Conservation (phyloP, 2,113 vertebrate genomes). For the Theropithecus gelada region DNA sequence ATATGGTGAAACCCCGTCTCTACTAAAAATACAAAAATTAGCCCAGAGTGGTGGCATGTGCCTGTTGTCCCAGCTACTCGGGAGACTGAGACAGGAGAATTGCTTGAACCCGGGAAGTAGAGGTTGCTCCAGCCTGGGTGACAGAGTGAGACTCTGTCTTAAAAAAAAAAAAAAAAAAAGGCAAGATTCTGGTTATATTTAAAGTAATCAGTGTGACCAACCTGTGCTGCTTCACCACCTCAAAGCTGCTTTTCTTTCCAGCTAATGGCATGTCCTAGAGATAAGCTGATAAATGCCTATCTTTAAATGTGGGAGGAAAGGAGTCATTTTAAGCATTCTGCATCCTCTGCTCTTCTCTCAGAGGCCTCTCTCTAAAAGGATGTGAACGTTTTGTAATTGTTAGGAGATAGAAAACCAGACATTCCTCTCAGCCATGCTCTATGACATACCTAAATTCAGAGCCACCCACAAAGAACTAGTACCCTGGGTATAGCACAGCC, state of each 20-base stretch:
- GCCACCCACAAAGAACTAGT: accelerated
- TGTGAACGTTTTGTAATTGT: neutral
- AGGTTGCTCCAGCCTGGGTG: too few species aligned
- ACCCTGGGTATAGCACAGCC: neutral
- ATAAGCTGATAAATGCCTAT: neutral
- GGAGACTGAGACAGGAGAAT: too few species aligned
- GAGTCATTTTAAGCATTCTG: neutral
- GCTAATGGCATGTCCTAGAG: neutral
- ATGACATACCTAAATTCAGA: neutral
- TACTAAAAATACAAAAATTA: too few species aligned
- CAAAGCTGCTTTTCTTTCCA: neutral
- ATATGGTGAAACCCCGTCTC: too few species aligned
- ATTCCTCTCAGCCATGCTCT: neutral
- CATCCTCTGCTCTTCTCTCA: neutral
- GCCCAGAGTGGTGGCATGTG: too few species aligned
- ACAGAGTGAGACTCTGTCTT: too few species aligned
- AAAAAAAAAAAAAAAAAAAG: too few species aligned
- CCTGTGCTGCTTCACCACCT: neutral
- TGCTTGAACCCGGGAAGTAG: too few species aligned
- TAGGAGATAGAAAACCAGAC: neutral
- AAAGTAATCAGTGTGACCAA: neutral
- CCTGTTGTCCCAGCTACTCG: too few species aligned
- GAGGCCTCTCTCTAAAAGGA: neutral
- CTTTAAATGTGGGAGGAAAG: neutral
- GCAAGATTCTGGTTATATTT: neutral